Base-by-base conservation (phyloP, 2,888 invertebrate species). In the Synanthedon tipuliformis region DNA sequence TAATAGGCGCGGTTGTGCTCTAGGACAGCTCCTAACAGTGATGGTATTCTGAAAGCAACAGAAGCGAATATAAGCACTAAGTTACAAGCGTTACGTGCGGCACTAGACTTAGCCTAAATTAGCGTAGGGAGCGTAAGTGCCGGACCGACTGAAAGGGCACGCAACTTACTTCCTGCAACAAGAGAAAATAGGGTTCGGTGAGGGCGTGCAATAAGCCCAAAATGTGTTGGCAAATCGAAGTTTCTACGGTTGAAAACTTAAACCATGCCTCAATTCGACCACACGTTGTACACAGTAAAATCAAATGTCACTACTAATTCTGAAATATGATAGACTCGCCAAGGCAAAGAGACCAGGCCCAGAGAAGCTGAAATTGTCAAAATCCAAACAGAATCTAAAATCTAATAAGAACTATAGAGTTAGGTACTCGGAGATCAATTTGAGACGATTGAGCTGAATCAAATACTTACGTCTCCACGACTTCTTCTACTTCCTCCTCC, bases 401-500 rank as follows among this genome's bases (percentile, higher is more conserved):
- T 75, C 75, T 81, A 78, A 59, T 66, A 60, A 68, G 61, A 67
- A 62, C 68, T 73, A 5, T 23, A 27, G 7, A 27, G 27, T 27
- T 27, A 75, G 62, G 61, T 67, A 13, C 15, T 45, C 13, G 8
- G n/a, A n/a, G 15, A 45, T 45, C 45, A 34, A 34, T 15, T 45
- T 45, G 45, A 15, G 45, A n/a, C 10, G 23, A 11, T 51, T 48
- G 15, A 54, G 54, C n/a, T 34, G 60, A 54, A 56, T 34, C 34
- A 34, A n/a, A 66, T 73, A 92, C 93, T 93, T 91, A 93, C 93
- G 90, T 90, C 83, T 90, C 90, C 73, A 86, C 89, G 75, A 93
- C 92, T 91, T 93, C 93, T 91, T 93, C 92, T 73, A 91, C 91
- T 88, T 90, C 91, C 89, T 92, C 91, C 91, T 93, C 93, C 89